Evolutionary conservation across 1,140 invertebrate genomes (phyloP).

Genomic region (Odontomachus brunneus): DNA sequence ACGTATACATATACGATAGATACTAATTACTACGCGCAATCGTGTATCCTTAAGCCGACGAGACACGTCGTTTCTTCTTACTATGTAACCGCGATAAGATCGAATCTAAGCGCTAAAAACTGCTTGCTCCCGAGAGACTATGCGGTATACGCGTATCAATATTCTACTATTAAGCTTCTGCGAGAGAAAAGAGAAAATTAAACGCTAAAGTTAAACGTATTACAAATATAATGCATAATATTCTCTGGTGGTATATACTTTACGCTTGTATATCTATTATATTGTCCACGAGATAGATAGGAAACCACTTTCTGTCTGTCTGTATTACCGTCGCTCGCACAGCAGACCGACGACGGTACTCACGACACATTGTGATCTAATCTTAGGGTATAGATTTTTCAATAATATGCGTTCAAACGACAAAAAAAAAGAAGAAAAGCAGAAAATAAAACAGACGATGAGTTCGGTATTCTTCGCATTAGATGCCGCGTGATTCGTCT

Average conservation of each 20-base stretch:
- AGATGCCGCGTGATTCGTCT: slow-evolving; percentile 43
- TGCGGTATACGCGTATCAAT: slow-evolving; percentile 24
- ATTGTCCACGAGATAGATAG: slow-evolving; percentile 38
- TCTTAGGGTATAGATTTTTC: slow-evolving; percentile 38
- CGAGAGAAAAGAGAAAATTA: too few species aligned
- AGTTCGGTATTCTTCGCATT: not conserved
- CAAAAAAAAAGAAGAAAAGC: slow-evolving; percentile 19
- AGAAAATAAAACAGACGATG: slow-evolving; percentile 33
- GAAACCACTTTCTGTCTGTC: slow-evolving; percentile 45
- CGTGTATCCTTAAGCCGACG: slow-evolving; percentile 35
- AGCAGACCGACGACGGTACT: slow-evolving; percentile 53
- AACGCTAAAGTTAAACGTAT: slow-evolving; percentile 42
- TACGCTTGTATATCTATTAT: slow-evolving; percentile 48
- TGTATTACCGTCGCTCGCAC: slow-evolving; percentile 47
- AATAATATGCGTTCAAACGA: slow-evolving; percentile 33
- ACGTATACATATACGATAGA: slow-evolving; percentile 8
- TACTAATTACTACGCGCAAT: slow-evolving; percentile 23
- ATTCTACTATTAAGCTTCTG: slow-evolving; percentile 49
- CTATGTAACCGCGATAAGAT: slow-evolving; percentile 41
- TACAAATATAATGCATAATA: slow-evolving; percentile 22
- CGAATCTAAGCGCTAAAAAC: slow-evolving; percentile 56
- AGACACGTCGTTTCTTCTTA: slow-evolving; percentile 35
- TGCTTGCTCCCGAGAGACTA: slow-evolving; percentile 53
- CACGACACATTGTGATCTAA: slow-evolving; percentile 66
- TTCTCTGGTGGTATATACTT: slow-evolving; percentile 14